Base-by-base conservation (phyloP, 2,888 invertebrate species). In the Leptopilina drosophilae region DNA sequence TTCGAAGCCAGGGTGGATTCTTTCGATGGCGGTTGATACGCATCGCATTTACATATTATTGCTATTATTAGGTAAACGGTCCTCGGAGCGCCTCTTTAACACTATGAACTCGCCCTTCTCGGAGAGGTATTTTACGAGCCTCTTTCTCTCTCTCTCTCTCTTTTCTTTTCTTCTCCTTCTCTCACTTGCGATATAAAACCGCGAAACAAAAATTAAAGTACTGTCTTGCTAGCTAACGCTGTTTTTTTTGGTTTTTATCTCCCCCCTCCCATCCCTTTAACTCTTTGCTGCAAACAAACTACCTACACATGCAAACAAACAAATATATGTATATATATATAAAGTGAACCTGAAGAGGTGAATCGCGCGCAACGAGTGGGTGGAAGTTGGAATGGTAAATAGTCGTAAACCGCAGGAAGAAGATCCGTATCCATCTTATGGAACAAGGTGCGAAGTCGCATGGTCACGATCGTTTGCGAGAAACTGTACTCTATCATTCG, bases 31-130 rank as follows among this genome's bases (percentile, higher is more conserved):
- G 88, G 87, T 88, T 89, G 90, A 91, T 91, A 90, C 88, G 89
- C 88, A 89, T 90, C 89, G 88, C 88, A 91, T 91, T 91, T 90
- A 89, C 90, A 91, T 91, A 90, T 91, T 90, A 91, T 91, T 91
- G 90, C 90, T 91, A 90, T 91, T 91, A 91, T 91, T 91, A 91
- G 90, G 90, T 91, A 90, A 91, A 91, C 89, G 90, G 88, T 90
- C 87, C 87, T 87, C 84, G 85, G 86, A 87, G 88, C 88, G 88
- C 87, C 87, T 89, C 87, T 88, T 87, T 88, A 88, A 88, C 88
- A 88, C 88, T 88, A 88, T 86, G 84, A 85, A 85, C 85, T 87
- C 86, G 86, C 87, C 86, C 87, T 86, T 87, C 85, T 33, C 33
- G 33, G 33, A 33, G 84, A 85, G 85, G 84, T 89, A 89, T 87